Evolutionary conservation across 2,888 invertebrate genomes (phyloP), one percentile per base, ranked within the genome.

Genomic region (Papilio demoleus): DNA sequence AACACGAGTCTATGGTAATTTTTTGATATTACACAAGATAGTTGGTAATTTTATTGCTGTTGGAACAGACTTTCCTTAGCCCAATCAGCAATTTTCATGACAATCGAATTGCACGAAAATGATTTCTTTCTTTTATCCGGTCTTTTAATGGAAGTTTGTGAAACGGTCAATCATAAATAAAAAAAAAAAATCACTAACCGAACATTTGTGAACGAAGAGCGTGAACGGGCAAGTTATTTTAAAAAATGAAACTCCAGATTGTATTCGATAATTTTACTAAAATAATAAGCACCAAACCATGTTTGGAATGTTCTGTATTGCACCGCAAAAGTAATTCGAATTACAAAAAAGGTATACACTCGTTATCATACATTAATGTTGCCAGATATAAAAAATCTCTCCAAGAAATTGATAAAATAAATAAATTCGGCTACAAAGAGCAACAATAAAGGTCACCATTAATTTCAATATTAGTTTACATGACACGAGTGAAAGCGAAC

Each of bases 231-330:
- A 84, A 85, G 81, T 76, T 61, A 70, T 70, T 64, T 65, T 56
- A 73, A 89, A 92, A 92, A 92, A 92, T 90, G 83, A 92, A 91
- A 92, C 88, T 84, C 72, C 82, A 82, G 67, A 74, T 70, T 78
- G 81, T 86, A 84, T 85, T 87, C 82, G 86, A 89, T 86, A 87
- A 81, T 82, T 89, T 92, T 90, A 89, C 90, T 90, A 86, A 81
- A 85, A 86, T 84, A 87, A 87, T 87, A 88, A 91, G 90, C 90
- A 91, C 92, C 91, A 92, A 91, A 92, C 90, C 82, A 88, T 76
- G 91, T 92, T 91, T 90, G 92, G 91, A 92, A 92, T 92, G 92
- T 91, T 88, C 88, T 84, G 86, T 90, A 90, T 91, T 91, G 91
- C 91, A 91, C 90, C 87, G 87, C 83, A 83, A 81, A 77, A 84